Evolutionary conservation across 2,888 invertebrate species (phyloP), one percentile per base, ranked within the genome.

Genomic region (Ochropleura leucogaster): DNA sequence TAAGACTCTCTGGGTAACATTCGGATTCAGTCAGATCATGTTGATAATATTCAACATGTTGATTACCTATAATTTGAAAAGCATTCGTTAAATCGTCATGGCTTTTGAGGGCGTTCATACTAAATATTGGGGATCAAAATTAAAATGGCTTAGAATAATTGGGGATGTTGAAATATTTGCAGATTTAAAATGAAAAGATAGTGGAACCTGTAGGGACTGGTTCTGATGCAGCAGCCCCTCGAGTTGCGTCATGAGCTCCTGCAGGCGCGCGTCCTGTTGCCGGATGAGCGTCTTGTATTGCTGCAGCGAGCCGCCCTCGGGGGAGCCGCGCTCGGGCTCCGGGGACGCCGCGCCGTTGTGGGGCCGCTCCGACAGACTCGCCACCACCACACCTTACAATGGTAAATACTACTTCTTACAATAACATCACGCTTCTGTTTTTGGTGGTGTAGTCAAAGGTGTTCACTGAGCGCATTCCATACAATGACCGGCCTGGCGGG

Each of bases 211-310:
- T 72, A 95, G 81, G 18, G 91, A 83, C 71, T 90, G 90, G 85
- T 93, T 93, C 86, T 94, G 96, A 12, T 90, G 90, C 75, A 94
- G 83, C 75, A 97, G 88, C 51, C 94, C 93, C 51, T 97, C 95
- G 1, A 97, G 89, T 85, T 97, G 97, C 63, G 94, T 92, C 91
- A 92, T 93, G 69, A 97, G 93, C 70, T 97, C 97, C 88, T 97
- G 97, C 80, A 98, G 94, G 83, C 98, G 97, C 53, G 96, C 97
- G 93, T 99, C 92, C 79, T 99, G 99, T 87, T 99, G 98, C 79
- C 99, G 97, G 86, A 99, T 99, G 70, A 99, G 97, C 78, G 98
- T 97, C 96, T 99, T 99, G 94, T 99, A 99, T 93, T 99, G 98
- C 46, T 97, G 94, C 59, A 98, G 92, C 0, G 96, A 93, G 44